These are phyloP conservation scores for Catocala fraxini DNA, from an alignment of 2,888 invertebrate genomes.

Conservation along the genomic window DNA sequence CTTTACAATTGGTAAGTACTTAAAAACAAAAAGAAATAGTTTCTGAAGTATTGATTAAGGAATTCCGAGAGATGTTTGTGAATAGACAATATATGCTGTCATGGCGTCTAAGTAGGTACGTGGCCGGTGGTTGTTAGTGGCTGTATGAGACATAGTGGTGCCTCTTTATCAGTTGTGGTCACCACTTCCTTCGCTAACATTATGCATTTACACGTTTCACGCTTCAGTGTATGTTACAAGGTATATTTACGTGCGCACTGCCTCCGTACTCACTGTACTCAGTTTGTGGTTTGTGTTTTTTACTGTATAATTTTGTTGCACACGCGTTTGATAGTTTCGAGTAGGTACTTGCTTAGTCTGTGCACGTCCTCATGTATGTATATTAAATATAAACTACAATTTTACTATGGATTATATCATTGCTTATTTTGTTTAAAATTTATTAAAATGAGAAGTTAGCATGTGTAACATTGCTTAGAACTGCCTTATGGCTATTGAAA, in stretches of 20 bases:
- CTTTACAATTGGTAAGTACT: too few relatives aligned
- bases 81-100: neutral
- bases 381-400: too few relatives aligned
- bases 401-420: too few relatives aligned
- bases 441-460: too few relatives aligned
- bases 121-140: constrained; percentile 15
- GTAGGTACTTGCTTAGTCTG: neutral
- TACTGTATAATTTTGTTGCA: constrained; percentile 6
- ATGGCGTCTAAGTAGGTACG: neutral
- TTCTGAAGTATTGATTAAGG: constrained; percentile 2
- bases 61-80: neutral
- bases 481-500: too few relatives aligned
- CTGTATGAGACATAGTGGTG: constrained; percentile 44
- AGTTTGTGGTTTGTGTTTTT: constrained; percentile 4
- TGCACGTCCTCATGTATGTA: neutral
- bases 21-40: neutral
- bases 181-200: constrained; percentile 48
- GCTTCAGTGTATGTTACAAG: constrained; percentile 20
- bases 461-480: too few relatives aligned
- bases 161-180: constrained; percentile 49
- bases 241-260: constrained; percentile 18
- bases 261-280: neutral
- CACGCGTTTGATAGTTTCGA: neutral
- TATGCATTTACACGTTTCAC: constrained; percentile 46
- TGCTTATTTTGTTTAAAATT: too few relatives aligned